Percentiles rank a stretch among this genome's conserved stretches.
Evolutionary conservation across 2,888 invertebrate species (phyloP).

Genomic region (Caenorhabditis uteleia): DNA sequence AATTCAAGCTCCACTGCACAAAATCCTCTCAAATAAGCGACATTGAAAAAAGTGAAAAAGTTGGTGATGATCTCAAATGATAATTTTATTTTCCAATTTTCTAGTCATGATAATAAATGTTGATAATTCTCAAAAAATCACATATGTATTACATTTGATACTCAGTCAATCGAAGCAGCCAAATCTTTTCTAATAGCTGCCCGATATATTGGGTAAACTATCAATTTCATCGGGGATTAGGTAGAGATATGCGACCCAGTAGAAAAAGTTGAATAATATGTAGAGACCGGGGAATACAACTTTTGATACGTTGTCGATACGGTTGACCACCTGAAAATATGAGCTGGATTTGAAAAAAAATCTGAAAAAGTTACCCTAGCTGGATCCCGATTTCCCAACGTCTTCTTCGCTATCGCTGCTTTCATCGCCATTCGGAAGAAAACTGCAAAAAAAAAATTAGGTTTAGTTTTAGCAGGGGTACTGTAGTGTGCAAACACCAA

Average conservation of each 20-base stretch:
- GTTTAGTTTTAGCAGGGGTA: no score
- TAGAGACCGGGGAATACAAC: constrained; percentile 81
- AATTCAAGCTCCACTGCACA: no score
- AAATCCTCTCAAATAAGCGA: no score
- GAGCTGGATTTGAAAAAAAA: not conserved
- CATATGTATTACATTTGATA: no score
- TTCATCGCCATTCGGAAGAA: constrained; percentile 62
- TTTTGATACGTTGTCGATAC: constrained; percentile 59
- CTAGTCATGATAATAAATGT: no score
- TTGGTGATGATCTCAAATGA: no score
- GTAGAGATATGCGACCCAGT: constrained; percentile 80
- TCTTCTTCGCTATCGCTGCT: constrained; percentile 55
- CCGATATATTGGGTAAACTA: constrained; percentile 31
- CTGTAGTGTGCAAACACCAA: no score
- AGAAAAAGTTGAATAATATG: constrained; percentile 81
- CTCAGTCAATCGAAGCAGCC: no score
- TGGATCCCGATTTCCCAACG: constrained; percentile 54
- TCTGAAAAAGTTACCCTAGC: constrained; percentile 32
- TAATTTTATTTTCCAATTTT: no score
- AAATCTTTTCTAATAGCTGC: no score
- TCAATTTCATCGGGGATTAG: constrained; percentile 65
- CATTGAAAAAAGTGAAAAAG: no score
- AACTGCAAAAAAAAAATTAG: constrained; percentile 38
- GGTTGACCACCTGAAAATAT: constrained; percentile 52
- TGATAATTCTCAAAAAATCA: no score